Conservation (phyloP, 2,888 invertebrate species). For the Mechanitis mazaeus region DNA sequence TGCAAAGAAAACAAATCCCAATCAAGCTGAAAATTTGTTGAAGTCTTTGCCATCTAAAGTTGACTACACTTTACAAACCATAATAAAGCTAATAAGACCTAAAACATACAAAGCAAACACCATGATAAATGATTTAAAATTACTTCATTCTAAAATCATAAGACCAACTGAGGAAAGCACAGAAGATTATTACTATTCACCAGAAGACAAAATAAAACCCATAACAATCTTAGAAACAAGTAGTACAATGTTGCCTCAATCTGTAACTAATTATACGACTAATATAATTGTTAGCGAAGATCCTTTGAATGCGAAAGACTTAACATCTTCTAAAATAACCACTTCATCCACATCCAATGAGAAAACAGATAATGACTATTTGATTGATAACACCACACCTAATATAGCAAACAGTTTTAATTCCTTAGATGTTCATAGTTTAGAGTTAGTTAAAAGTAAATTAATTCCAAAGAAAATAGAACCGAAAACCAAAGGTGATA, state of each 20-base stretch:
- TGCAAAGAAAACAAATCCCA: no score
- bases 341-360: slow-evolving; percentile 2
- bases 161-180: slow-evolving; percentile 13
- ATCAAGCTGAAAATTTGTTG: no score
- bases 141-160: slow-evolving; percentile 1
- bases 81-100: slow-evolving; percentile 23
- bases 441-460: slow-evolving; percentile 34
- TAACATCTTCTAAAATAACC: slow-evolving; percentile 1
- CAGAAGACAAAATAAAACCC: slow-evolving; percentile 9
- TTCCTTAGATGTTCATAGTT: slow-evolving; percentile 25
- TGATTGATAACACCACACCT: slow-evolving; percentile 14
- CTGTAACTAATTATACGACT: slow-evolving; percentile 4
- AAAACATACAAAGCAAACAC: neutral
- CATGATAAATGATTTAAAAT: neutral
- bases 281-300: neutral
- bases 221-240: slow-evolving; percentile 6
- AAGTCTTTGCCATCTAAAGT: slow-evolving; percentile 4
- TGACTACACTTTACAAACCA: slow-evolving; percentile 14
- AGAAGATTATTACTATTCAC: slow-evolving; percentile 7
- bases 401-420: slow-evolving; percentile 23
- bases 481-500: neutral
- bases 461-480: slow-evolving; percentile 14
- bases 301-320: neutral
- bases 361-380: slow-evolving; percentile 14
- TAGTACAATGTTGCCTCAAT: slow-evolving; percentile 8